phyloP scores from a whole-genome alignment of 2,888 invertebrate species.

The Phymatocera aterrima region DNA sequence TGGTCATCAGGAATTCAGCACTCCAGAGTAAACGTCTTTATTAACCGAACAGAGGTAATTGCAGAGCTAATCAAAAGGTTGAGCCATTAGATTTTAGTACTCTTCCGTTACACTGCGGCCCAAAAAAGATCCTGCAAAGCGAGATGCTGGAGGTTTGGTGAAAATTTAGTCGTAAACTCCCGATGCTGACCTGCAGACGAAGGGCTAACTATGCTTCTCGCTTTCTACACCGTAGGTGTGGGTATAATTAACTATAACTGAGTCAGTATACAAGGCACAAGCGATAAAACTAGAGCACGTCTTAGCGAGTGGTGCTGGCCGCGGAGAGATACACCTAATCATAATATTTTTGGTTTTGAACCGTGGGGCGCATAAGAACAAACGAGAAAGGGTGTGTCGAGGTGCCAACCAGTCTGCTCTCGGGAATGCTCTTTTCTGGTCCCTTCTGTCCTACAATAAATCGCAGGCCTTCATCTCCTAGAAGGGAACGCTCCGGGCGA shows the following conservation, averaged over 20 bases:
- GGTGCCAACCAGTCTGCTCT: constrained; percentile 15
- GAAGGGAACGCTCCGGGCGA: background rate
- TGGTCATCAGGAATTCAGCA: constrained; percentile 60
- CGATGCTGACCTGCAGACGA: background rate
- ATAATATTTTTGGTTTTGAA: constrained; percentile 3
- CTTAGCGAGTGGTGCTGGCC: background rate
- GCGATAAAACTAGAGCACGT: constrained; percentile 22
- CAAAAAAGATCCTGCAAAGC: background rate
- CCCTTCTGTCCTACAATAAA: background rate
- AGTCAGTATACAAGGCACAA: constrained; percentile 5
- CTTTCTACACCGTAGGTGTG: background rate
- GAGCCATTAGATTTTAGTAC: background rate
- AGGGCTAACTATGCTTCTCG: constrained; percentile 6
- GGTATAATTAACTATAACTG: constrained; percentile 6
- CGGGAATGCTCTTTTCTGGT: no score
- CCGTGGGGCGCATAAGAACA: background rate
- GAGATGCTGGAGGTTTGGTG: background rate
- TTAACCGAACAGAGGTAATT: background rate
- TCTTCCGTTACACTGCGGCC: background rate
- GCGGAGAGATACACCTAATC: background rate
- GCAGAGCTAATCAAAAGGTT: background rate
- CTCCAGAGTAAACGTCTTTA: constrained; percentile 5
- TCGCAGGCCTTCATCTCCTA: constrained; percentile 9
- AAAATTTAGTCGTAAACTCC: constrained; percentile 23
- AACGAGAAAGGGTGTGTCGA: constrained; percentile 7